These are phyloP conservation scores for Diaprepes abbreviatus DNA, from an alignment of 2,888 invertebrate genomes.

Conservation along the genomic window DNA sequence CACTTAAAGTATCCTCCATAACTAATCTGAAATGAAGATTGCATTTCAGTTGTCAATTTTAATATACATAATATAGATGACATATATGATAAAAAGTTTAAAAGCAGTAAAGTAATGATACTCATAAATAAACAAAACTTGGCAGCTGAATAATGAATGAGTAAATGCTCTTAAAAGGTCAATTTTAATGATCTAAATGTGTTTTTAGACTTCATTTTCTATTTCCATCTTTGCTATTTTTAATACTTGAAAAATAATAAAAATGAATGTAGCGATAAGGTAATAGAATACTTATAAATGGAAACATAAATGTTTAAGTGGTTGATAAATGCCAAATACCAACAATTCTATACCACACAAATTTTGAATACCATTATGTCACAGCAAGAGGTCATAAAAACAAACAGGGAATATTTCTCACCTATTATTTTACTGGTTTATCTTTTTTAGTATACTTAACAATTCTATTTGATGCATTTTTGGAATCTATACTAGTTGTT, in stretches of 20 bases:
- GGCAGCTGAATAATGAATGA: not conserved
- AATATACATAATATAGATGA: not conserved
- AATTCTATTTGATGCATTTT: not conserved
- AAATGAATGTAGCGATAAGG: too few species aligned
- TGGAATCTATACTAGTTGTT: not conserved
- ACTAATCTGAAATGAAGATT: conserved; percentile 61
- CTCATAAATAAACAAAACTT: not conserved
- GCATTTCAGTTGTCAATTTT: too few species aligned
- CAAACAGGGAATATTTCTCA: not conserved
- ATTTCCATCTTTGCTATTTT: too few species aligned
- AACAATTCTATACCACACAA: not conserved
- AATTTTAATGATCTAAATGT: too few species aligned
- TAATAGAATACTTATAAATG: too few species aligned
- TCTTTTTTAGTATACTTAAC: not conserved
- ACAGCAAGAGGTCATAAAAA: conserved; percentile 6
- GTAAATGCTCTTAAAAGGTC: too few species aligned
- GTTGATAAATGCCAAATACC: conserved; percentile 3
- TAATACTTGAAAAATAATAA: too few species aligned
- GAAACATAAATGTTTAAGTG: not conserved
- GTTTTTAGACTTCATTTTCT: too few species aligned
- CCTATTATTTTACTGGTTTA: conserved; percentile 8
- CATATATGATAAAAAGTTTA: not conserved
- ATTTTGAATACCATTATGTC: conserved; percentile 6
- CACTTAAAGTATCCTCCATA: conserved; percentile 78
- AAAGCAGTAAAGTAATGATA: not conserved